phyloP scores from a whole-genome alignment of 2,797 vertebrate species.

The Oryzias dopingdopingensis region DNA sequence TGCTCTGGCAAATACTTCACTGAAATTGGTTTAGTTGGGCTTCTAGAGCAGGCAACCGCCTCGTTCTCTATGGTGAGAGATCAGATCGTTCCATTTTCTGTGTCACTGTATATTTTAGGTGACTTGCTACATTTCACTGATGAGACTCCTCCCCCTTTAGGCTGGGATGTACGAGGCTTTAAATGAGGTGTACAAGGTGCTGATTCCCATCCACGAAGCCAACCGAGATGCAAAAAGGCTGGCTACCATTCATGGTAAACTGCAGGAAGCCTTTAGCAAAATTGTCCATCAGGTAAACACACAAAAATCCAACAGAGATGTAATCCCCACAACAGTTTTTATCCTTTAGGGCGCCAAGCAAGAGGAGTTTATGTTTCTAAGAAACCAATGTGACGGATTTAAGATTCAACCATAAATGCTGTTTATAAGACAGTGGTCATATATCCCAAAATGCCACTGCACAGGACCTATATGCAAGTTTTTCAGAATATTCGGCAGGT shows the following conservation, averaged over 20 bases:
- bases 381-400: no score
- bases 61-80: slow-evolving; percentile 94
- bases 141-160: slow-evolving; percentile 61
- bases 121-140: neutral
- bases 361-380: no score
- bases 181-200: slow-evolving; percentile 98
- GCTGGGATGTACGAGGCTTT: slow-evolving; percentile 99
- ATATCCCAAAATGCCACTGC: no score
- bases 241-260: slow-evolving; percentile 99
- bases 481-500: no score
- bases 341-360: no score
- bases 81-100: no score
- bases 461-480: no score
- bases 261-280: slow-evolving; percentile 99
- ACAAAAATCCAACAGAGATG: slow-evolving; percentile 5
- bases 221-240: slow-evolving; percentile 97
- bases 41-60: slow-evolving; percentile 94
- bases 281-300: slow-evolving; percentile 97
- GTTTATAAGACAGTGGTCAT: no score
- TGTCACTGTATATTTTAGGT: no score
- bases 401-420: no score
- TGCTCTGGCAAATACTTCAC: slow-evolving; percentile 99
- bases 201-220: slow-evolving; percentile 97
- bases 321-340: neutral
- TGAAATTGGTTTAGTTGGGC: slow-evolving; percentile 93